Base-by-base conservation (phyloP, 92 coral and sea anemone species). In the Parazoanthus swiftii region DNA sequence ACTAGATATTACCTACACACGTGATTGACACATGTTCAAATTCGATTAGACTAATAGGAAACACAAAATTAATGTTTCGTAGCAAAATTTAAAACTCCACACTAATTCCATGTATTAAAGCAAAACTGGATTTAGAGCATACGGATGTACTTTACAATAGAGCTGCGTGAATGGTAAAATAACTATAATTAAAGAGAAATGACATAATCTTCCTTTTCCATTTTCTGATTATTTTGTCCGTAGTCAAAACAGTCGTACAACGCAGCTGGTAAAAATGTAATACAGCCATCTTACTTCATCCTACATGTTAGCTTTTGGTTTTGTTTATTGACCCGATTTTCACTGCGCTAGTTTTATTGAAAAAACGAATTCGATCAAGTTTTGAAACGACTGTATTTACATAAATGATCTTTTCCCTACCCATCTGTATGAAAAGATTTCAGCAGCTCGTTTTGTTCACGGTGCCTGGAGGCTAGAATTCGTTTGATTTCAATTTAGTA, bases 1-100 rank as follows among this genome's bases (percentile, higher is more conserved):
- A 84, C 58, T 3, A 38, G 48, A 84, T 70, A 70, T 72, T 71
- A 4, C 46, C 44, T n/a, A 74, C 67, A 74, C 29, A 68, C 13
- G 21, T 84, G 87, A 84, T 71, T 72, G 87, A 84, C 87, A 84
- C 44, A 50, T 26, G 86, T 42, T 67, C 56, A 63, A 82, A 67
- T 43, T 68, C 39, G 33, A 66, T 66, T 58, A 66, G 86, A 82
- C 20, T 82, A 38, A 42, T 7, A 63, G 26, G 48, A 42, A 82
- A 81, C 75, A 81, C 68, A 81, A 81, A 50, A 79, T 5, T 8
- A 79, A 29, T 79, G 51, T 79, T 72, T 79, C 39, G 7, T 25
- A 46, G 18, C 63, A 38, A 37, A 63, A 37, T 7, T 66, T 66
- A 66, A 67, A 81, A 63, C 23, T 65, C 44, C 26, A 81, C 66